A percentile compares a stretch with the other conserved stretches of the same genome.
phyloP scores from a whole-genome alignment of 2,888 invertebrate genomes.

The Dyspetes luteomarginatus region DNA sequence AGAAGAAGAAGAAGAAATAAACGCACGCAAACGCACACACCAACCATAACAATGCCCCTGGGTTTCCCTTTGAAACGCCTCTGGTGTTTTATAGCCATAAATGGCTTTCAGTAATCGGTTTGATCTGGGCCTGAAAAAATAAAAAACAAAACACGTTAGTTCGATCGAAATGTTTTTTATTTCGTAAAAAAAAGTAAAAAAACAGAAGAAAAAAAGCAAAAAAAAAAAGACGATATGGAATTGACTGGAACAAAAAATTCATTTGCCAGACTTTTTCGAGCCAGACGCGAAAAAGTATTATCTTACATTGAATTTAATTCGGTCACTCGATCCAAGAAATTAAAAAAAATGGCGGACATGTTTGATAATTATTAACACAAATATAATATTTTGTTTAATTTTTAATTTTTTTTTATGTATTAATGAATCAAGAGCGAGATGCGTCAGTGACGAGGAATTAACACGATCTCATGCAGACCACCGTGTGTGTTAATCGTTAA shows the following conservation, averaged over 20 bases:
- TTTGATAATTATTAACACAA: too few relatives aligned
- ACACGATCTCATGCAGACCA: slow-evolving; percentile 30
- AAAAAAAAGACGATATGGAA: too few relatives aligned
- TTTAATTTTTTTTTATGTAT: too few relatives aligned
- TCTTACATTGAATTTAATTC: slow-evolving; percentile 25
- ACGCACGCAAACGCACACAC: slow-evolving; percentile 52
- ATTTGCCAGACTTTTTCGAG: too few relatives aligned
- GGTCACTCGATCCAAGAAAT: slow-evolving; percentile 50
- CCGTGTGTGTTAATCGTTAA: not conserved
- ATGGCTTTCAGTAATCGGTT: slow-evolving; percentile 76
- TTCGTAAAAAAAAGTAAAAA: not conserved
- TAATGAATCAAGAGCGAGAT: slow-evolving; percentile 53
- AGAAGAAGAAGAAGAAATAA: slow-evolving; percentile 11
- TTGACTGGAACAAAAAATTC: too few relatives aligned
- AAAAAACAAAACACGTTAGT: slow-evolving; percentile 53
- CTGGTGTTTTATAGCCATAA: not conserved
- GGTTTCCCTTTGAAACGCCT: slow-evolving; percentile 23
- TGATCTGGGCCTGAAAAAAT: slow-evolving; percentile 80
- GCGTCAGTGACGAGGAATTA: slow-evolving; percentile 47
- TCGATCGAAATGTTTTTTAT: not conserved
- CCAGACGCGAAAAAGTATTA: not conserved
- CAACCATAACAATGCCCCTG: slow-evolving; percentile 36
- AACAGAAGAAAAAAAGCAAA: slow-evolving; percentile 7
- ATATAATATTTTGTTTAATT: too few relatives aligned
- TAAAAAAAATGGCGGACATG: not conserved